Base-by-base conservation (phyloP, 2,113 vertebrate species). In the Ailurus styani region DNA sequence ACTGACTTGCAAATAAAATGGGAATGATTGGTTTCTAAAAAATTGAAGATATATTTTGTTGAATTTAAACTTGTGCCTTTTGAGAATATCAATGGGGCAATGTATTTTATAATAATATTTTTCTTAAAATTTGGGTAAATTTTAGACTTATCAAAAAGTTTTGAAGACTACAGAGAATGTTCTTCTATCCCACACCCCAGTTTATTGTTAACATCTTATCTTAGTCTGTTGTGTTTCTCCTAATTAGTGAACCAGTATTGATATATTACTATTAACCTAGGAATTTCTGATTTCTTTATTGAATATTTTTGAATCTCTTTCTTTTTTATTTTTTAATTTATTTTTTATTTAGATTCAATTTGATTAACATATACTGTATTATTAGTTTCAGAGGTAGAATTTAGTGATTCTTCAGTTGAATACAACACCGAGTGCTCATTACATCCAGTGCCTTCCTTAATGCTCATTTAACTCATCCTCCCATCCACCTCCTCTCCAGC, bases 1-100 rank as follows among this genome's bases (percentile, higher is more conserved):
- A 97, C 97, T 98, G 94, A 4, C 92, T 97, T 97, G 54, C 87
- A 95, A 90, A 88, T 75, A n/a, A 96, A 97, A 60, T 82, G 17
- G 20, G 14, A 57, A 96, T 79, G 79, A 94, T 79, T 66, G 17
- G 21, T 77, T 96, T 17, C 7, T 79, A 85, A 75, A 82, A 70
- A 96, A 86, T 70, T 52, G 27, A 95, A 93, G 29, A 5, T 27
- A 54, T 64, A 52, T 17, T 87, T 6, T 91, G 12, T 78, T 82
- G 78, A 78, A 37, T 78, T 93, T 91, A n/a, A 96, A 77, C 55
- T 64, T 85, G 75, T 85, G 17, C 37, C 29, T 90, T 93, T 60
- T 54, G 57, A 91, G 72, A 70, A 45, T 64, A 82, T 14, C 14
- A 82, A 7, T 11, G 34, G 52, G 20, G 15, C 31, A 87, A 47